phyloP scores from a whole-genome alignment of 2,797 vertebrate genomes.

The Sphenodon punctatus region DNA sequence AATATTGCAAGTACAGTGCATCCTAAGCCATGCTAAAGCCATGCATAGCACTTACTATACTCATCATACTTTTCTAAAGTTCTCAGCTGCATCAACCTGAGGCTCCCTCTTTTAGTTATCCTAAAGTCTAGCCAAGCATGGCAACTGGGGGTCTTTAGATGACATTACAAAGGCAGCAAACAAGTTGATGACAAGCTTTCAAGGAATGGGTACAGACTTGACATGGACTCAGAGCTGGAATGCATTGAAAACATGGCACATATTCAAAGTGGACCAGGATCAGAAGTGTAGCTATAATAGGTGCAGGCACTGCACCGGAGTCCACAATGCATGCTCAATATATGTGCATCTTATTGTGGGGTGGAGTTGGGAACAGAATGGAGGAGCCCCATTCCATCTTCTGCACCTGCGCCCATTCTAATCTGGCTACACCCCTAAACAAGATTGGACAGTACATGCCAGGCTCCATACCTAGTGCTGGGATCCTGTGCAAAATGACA shows the following conservation, averaged over 20 bases:
- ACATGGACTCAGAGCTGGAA: neutral
- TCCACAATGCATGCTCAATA: no score
- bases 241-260: neutral
- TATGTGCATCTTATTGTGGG: no score
- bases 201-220: neutral
- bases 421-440: no score
- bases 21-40: accelerated
- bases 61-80: neutral
- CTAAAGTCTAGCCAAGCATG: neutral
- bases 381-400: no score
- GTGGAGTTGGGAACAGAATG: no score
- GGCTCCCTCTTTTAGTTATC: neutral
- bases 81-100: neutral
- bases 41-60: no score
- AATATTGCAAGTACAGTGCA: neutral
- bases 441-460: no score
- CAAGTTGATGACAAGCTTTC: neutral
- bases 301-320: no score
- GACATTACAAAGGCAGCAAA: neutral
- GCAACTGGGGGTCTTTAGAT: neutral
- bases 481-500: no score
- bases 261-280: neutral
- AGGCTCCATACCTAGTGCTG: no score
- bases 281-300: no score
- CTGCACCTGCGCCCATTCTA: no score